Evolutionary conservation across 2,888 invertebrate genomes (phyloP), one percentile per base, ranked within the genome.

Genomic region (Protonemura montana): DNA sequence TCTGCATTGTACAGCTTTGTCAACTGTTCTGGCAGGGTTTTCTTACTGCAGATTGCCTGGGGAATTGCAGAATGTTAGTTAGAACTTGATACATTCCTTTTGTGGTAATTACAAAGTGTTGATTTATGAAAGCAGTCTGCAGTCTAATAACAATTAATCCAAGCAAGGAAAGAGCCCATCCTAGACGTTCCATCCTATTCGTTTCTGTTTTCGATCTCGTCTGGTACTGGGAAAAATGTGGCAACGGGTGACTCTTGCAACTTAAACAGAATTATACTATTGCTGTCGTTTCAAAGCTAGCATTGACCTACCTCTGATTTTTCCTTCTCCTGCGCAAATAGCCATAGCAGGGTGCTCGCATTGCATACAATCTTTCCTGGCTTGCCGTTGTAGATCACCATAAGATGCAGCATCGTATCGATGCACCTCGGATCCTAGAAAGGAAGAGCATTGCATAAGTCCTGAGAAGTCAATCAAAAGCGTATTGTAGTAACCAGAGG

Each of bases 391-490:
- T 89, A 86, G 25, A 89, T 87, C 25, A 87, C 91, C 92, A 96
- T 92, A 90, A 94, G 93, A 89, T 93, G 94, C 77, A 95, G 91
- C 82, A 95, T 91, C 0, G 35, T 35, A 0, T 25, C 2, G 26
- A 86, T 29, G 26, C 26, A 81, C 26, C 30, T 35, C 13, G 42
- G 29, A 16, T 94, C 93, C 92, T 93, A 90, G 3, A 91, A 91
- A 90, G 3, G 91, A 91, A 88, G 85, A 88, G 89, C 80, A 86
- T 3, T 35, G 16, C 25, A 13, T 30, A n/a, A n/a, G n/a, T n/a
- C n/a, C n/a, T n/a, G n/a, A n/a, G 35, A 35, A 35, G 35, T 6
- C 35, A 35, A 10, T 35, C 3, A 35, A 35, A 35, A n/a, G n/a
- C n/a, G n/a, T n/a, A n/a, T n/a, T n/a, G n/a, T n/a, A n/a, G n/a